Base-by-base conservation (phyloP, 2,888 invertebrate species). In the Zhuqinia jingwanae region DNA sequence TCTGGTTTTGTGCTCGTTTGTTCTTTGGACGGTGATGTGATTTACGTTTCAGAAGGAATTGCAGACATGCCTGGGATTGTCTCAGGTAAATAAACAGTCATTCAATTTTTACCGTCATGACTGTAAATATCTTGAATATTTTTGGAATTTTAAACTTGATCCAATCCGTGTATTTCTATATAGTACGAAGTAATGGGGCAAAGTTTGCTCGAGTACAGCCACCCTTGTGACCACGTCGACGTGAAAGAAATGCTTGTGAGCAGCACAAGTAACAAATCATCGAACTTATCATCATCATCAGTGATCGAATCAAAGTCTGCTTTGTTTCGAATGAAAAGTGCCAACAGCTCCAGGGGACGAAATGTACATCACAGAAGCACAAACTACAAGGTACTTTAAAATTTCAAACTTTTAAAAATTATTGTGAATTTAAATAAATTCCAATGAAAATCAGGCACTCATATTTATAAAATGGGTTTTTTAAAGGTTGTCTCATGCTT, bases 181-280 rank as follows among this genome's bases (percentile, higher is more conserved):
- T 93, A 99, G 98, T 96, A 98, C 94, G 99, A 99, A 92, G 94
- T 99, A 92, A 95, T 99, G 95, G 99, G 99, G 0, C 97, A 98
- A 92, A 97, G 96, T 92, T 95, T 99, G 56, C 97, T 95, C 93
- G 98, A 99, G 92, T 98, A 97, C 93, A 95, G 96, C 88, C 98
- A 99, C 93, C 97, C 97, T 2, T 97, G 98, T 92, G 99, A 99
- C 93, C 98, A 98, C 92, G 96, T 96, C 42, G 98, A 99, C 93
- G 95, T 98, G 93, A 0, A 93, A 50, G 68, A 80, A 17, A 73
- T 85, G 80, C 80, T 85, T 0, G 22, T 80, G 63, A 70, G 58
- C 47, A 78, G 11, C 13, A 50, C 25, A 47, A 56, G 30, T 25
- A 65, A 58, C 58, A 81, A 81, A 56, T 53, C 84, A 68, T 56